A percentile compares a stretch with the other conserved stretches of the same genome.
These are phyloP conservation scores for Atopsyche davidsoni DNA, from an alignment of 1,140 invertebrate species.

Conservation along the genomic window DNA sequence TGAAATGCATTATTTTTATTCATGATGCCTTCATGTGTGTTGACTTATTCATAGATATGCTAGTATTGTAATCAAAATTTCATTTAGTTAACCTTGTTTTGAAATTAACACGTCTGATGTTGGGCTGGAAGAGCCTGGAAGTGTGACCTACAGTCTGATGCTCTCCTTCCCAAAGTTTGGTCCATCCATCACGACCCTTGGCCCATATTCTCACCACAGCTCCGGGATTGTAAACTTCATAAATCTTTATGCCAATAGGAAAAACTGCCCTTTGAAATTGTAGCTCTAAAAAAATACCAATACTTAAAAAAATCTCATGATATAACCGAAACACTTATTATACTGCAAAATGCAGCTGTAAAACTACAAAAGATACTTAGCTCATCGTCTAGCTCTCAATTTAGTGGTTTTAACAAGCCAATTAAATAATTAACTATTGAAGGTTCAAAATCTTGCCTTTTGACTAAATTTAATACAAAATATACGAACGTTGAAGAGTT, in stretches of 20 bases:
- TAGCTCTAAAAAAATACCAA: conserved; percentile 49
- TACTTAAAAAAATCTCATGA: conserved; percentile 5
- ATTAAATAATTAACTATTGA: background rate
- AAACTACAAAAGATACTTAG: too few species aligned
- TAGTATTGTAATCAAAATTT: background rate
- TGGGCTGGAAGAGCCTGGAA: conserved; percentile 71
- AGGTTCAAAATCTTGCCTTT: too few species aligned
- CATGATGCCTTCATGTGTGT: too few species aligned
- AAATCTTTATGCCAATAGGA: conserved; percentile 71
- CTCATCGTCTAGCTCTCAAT: too few species aligned
- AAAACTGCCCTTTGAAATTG: conserved; percentile 69
- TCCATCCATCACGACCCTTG: conserved; percentile 54
- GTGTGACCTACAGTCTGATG: conserved; percentile 56
- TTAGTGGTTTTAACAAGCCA: background rate
- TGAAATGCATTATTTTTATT: background rate
- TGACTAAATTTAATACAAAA: too few species aligned
- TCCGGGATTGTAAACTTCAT: conserved; percentile 87
- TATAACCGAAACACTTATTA: too few species aligned
- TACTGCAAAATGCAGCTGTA: too few species aligned
- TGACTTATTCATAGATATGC: too few species aligned
- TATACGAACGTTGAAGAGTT: too few species aligned
- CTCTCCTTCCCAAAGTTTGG: conserved; percentile 68
- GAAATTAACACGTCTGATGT: conserved; percentile 55
- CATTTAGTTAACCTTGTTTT: conserved; percentile 53
- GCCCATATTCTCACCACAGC: conserved; percentile 79